These are phyloP conservation scores for Sminthopsis crassicaudata DNA, from an alignment of 2,113 vertebrate genomes.

Conservation along the genomic window DNA sequence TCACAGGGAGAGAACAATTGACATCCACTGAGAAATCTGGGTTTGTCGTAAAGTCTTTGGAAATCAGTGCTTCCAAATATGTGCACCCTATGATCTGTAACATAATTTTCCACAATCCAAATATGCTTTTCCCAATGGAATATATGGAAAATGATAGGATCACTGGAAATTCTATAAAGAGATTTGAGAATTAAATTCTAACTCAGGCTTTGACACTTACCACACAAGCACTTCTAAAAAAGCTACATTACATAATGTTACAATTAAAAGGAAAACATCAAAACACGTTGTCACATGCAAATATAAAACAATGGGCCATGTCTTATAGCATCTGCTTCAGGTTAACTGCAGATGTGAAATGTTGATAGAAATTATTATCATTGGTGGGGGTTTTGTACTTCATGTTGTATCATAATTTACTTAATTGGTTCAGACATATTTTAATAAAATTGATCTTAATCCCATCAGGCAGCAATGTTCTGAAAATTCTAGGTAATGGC, in stretches of 20 bases:
- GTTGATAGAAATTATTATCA: conserved; percentile 83
- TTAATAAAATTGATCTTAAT: conserved; percentile 85
- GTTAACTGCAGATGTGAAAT: conserved; percentile 84
- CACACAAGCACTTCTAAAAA: conserved; percentile 76
- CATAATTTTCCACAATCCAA: not conserved
- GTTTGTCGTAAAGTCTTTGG: not conserved
- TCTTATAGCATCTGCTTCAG: conserved; percentile 81
- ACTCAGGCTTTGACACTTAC: conserved; percentile 79
- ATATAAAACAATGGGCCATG: conserved; percentile 78
- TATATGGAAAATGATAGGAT: conserved; percentile 41
- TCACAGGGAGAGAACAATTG: not conserved
- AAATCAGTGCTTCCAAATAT: conserved; percentile 5
- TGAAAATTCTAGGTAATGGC: conserved; percentile 74
- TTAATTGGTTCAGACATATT: conserved; percentile 82
- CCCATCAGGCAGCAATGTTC: conserved; percentile 82
- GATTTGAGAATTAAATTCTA: conserved; percentile 70
- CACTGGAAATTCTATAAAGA: conserved; percentile 72
- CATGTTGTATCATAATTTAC: conserved; percentile 80
- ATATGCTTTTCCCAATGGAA: not conserved
- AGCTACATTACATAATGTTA: conserved; percentile 82
- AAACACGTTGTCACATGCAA: conserved; percentile 84
- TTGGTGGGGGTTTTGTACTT: conserved; percentile 76
- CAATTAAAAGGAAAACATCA: conserved; percentile 85
- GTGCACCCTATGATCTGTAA: not conserved
- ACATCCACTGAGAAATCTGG: not conserved